Percentiles rank a stretch among this genome's conserved stretches.
phyloP scores from a whole-genome alignment of 2,113 vertebrate species.

The Cichladusa arquata region DNA sequence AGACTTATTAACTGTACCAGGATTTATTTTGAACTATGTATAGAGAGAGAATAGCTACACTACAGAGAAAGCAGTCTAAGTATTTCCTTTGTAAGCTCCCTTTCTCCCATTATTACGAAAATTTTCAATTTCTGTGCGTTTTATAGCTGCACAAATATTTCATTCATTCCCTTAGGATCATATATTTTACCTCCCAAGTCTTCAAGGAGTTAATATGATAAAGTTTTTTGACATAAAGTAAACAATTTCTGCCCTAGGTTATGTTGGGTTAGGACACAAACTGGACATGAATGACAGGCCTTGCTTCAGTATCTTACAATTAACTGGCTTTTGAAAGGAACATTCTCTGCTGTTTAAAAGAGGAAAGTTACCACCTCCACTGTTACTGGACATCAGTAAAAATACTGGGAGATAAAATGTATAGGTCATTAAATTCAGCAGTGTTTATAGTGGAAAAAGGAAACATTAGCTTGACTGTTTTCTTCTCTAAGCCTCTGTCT shows the following conservation, averaged over 20 bases:
- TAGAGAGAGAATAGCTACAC: background rate
- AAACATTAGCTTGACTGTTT: background rate
- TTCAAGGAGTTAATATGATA: background rate
- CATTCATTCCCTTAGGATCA: background rate
- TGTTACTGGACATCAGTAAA: background rate
- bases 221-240: background rate
- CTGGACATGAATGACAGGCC: background rate
- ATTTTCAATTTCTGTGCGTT: background rate
- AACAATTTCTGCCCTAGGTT: background rate
- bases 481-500: background rate
- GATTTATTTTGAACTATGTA: background rate
- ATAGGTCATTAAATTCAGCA: background rate
- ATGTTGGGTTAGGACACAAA: background rate
- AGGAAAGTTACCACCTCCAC: background rate
- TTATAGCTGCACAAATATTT: background rate
- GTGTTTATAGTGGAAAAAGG: background rate
- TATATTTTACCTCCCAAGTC: background rate
- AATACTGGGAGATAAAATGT: background rate
- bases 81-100: background rate
- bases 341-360: background rate
- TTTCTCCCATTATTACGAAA: background rate
- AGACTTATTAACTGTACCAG: background rate
- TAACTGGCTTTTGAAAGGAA: background rate
- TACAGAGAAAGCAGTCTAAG: background rate
- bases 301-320: background rate